Evolutionary conservation across 2,797 vertebrate species (phyloP).

Genomic region (Esox lucius): DNA sequence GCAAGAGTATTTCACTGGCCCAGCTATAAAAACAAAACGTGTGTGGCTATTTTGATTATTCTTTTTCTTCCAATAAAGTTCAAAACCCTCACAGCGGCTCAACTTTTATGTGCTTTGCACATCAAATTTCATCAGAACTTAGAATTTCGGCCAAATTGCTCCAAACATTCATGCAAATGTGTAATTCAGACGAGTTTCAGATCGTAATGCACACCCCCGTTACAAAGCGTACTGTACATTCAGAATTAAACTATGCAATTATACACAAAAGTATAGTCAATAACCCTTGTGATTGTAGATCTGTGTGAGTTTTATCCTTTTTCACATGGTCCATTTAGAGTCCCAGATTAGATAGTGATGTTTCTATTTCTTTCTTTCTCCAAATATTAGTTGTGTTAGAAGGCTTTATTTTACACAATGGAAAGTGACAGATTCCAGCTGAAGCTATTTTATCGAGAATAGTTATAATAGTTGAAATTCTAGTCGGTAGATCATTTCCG

Average conservation of each 20-base stretch:
- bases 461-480: constrained; percentile 22
- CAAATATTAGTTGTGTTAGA: constrained; percentile 45
- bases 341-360: constrained; percentile 21
- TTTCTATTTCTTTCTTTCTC: constrained; percentile 45
- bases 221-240: background rate
- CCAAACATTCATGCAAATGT: constrained; percentile 26
- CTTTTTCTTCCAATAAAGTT: constrained; percentile 29
- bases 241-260: background rate
- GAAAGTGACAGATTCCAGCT: constrained; percentile 40
- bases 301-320: background rate
- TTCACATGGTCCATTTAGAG: constrained; percentile 1
- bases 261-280: background rate
- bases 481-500: constrained; percentile 17
- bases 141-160: constrained; percentile 39
- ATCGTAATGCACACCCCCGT: constrained; percentile 10
- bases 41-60: constrained; percentile 46
- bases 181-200: background rate
- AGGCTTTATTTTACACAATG: constrained; percentile 31
- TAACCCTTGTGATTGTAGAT: background rate
- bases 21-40: constrained; percentile 44
- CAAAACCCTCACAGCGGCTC: constrained; percentile 42
- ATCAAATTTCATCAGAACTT: constrained; percentile 17
- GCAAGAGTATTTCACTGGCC: constrained; percentile 16
- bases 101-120: constrained; percentile 33
- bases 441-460: constrained; percentile 35